phyloP scores from a whole-genome alignment of 2,888 invertebrate genomes.

The Dolichopus griseipennis region DNA sequence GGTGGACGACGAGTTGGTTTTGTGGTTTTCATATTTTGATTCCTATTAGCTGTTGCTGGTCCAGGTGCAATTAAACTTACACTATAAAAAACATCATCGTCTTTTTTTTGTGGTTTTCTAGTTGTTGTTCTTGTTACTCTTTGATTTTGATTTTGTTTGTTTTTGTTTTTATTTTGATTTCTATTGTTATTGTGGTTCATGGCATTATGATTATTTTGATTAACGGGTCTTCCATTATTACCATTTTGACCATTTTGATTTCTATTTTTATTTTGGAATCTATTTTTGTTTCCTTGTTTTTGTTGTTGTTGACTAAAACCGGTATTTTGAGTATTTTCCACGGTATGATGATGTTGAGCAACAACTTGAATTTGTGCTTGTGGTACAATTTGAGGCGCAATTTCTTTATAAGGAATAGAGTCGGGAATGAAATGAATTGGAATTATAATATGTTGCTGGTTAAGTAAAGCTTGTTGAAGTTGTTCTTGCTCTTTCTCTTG shows the following conservation, averaged over 20 bases:
- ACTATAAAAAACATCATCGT: background rate
- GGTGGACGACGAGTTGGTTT: background rate
- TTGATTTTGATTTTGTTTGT: background rate
- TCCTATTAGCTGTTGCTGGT: background rate
- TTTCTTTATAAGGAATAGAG: constrained; percentile 2
- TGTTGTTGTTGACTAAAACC: background rate
- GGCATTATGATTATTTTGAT: background rate
- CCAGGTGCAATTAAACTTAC: background rate
- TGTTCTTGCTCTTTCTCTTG: constrained; percentile 12
- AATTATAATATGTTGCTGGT: background rate
- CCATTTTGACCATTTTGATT: background rate
- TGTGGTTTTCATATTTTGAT: background rate
- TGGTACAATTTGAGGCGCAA: constrained; percentile 11
- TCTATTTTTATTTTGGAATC: constrained; percentile 7
- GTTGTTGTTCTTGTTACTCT: background rate
- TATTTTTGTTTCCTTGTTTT: background rate
- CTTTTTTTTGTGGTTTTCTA: background rate
- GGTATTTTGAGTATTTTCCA: constrained; percentile 7
- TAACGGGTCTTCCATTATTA: background rate
- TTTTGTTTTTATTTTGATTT: background rate
- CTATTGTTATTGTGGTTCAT: background rate
- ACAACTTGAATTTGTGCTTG: constrained; percentile 18
- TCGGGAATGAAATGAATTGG: background rate
- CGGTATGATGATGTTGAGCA: constrained; percentile 20
- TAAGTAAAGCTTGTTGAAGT: constrained; percentile 7